Conservation (phyloP, 2,888 invertebrate species). For the Callimorpha dominula region DNA sequence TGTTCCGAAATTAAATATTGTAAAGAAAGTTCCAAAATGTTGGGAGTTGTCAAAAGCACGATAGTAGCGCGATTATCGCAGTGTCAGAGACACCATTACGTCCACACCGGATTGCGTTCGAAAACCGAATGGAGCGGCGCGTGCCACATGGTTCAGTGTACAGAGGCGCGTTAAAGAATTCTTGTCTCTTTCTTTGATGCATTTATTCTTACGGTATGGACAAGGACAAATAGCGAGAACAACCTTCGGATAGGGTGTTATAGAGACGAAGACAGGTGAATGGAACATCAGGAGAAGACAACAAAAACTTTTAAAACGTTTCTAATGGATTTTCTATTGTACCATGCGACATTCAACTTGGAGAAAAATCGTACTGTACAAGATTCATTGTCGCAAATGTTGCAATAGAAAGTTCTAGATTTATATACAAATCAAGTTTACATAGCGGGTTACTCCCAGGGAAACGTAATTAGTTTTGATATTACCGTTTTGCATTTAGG, state of each 20-base stretch:
- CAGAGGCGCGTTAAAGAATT: constrained; percentile 61
- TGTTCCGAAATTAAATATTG: constrained; percentile 32
- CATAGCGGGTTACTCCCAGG: too few relatives aligned
- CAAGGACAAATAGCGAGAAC: constrained; percentile 69
- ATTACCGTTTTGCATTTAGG: too few relatives aligned
- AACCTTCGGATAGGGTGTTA: constrained; percentile 62
- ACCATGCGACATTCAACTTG: constrained; percentile 57
- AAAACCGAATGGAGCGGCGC: constrained; percentile 84
- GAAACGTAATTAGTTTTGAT: too few relatives aligned
- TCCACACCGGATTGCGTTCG: constrained; percentile 71
- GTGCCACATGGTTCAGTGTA: constrained; percentile 79
- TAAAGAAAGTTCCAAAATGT: constrained; percentile 50
- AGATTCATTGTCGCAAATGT: constrained; percentile 47
- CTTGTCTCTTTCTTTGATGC: constrained; percentile 75
- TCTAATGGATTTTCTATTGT: constrained; percentile 74
- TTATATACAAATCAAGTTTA: neutral
- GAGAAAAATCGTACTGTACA: constrained; percentile 53
- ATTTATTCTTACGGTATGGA: constrained; percentile 60
- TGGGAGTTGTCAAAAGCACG: constrained; percentile 74
- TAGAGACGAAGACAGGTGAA: constrained; percentile 79
- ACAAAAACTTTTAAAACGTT: constrained; percentile 80
- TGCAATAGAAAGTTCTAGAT: constrained; percentile 32
- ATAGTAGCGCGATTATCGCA: constrained; percentile 68
- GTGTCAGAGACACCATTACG: constrained; percentile 62
- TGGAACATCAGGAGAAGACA: constrained; percentile 75